A percentile compares a stretch with the other conserved stretches of the same genome.
Evolutionary conservation across 1,140 invertebrate species (phyloP).

Genomic region (Aphidius gifuensis): DNA sequence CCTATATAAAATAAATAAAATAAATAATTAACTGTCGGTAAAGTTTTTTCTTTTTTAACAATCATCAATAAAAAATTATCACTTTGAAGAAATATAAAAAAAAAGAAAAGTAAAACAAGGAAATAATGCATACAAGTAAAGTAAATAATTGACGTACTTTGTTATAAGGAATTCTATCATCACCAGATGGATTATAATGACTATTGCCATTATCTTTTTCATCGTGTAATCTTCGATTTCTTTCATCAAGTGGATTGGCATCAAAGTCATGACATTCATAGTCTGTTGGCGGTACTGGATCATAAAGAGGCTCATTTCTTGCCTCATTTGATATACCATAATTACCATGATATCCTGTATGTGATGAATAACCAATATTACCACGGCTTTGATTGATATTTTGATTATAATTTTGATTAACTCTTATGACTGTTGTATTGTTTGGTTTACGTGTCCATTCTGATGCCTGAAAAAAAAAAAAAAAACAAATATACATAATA

Average conservation of each 20-base stretch:
- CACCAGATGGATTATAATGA: constrained; percentile 32
- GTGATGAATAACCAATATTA: constrained; percentile 23
- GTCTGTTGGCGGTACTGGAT: constrained; percentile 48
- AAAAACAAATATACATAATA: background rate
- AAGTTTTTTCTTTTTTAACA: too few species aligned
- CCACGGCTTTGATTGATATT: constrained; percentile 33
- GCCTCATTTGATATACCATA: constrained; percentile 34
- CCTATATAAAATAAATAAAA: constrained; percentile 30
- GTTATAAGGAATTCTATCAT: constrained; percentile 27
- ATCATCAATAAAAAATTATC: background rate
- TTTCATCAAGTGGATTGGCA: constrained; percentile 48
- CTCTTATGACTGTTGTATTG: constrained; percentile 52
- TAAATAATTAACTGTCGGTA: background rate
- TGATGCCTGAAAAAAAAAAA: constrained; percentile 30
- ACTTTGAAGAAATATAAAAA: background rate
- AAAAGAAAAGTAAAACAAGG: background rate
- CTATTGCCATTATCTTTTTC: constrained; percentile 40
- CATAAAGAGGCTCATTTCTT: constrained; percentile 50
- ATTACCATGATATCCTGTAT: constrained; percentile 33
- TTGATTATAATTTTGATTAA: constrained; percentile 39
- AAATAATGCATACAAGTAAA: background rate
- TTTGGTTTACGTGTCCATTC: constrained; percentile 52
- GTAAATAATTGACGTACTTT: background rate
- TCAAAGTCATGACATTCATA: constrained; percentile 53
- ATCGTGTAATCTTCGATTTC: constrained; percentile 44